Base-by-base conservation (phyloP, 2,113 vertebrate genomes). In the Saiga tatarica region DNA sequence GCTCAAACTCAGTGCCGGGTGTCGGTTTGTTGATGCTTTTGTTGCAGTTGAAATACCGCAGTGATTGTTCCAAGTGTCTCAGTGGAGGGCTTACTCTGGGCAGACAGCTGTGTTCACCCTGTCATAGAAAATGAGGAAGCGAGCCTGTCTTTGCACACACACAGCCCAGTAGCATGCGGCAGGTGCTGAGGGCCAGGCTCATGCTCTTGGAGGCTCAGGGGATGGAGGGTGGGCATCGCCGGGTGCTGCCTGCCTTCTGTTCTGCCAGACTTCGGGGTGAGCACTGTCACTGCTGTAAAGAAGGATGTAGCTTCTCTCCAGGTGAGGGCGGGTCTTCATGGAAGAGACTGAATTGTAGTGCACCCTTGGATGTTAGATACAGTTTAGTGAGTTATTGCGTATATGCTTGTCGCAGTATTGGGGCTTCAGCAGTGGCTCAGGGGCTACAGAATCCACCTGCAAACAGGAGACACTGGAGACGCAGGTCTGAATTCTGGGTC, bases 141-240 rank as follows among this genome's bases (percentile, higher is more conserved):
- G 6, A 33, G 15, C 53, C 55, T 39, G 30, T 92, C 55, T 55
- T 30, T 83, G 71, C 62, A n/a, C 23, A 12, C n/a, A 30, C 26
- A 45, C 89, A 7, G 11, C 17, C 12, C 12, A n/a, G 83, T 6
- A 14, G 36, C 23, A 2, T 2, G 13, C 6, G 21, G 25, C 1
- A 6, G 55, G 42, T 9, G 2, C 64, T 28, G 4, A 1, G 2
- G 71, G 21, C 25, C 2, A 39, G 76, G 0, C 0, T 11, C 45
- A 42, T 2, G 0, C 4, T 11, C 16, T 21, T 2, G n/a, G 50
- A 52, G 15, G 36, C 36, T 1, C 50, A 6, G 23, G 55, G 60
- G 12, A 2, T 7, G 3, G 14, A 47, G 45, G 2, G 23, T 33
- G 11, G 55, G 10, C 47, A 7, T 30, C 64, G 0, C 16, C 3